Conservation (phyloP, 2,113 vertebrate species). For the Ptyas mucosa region DNA sequence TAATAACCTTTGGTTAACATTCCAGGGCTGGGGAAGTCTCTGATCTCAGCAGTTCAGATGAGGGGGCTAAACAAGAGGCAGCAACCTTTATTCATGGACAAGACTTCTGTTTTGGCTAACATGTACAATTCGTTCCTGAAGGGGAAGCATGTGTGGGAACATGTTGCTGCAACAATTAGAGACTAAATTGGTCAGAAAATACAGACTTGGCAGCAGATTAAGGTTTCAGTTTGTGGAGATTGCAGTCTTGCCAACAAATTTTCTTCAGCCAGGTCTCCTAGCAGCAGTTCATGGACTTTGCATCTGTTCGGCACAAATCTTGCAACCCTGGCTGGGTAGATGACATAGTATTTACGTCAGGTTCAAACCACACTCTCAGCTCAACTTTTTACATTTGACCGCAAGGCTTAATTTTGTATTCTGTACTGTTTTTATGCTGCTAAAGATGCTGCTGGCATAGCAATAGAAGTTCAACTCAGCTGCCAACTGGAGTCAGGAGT, state of each 20-base stretch:
- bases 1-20: neutral
- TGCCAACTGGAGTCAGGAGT: neutral
- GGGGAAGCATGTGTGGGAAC: neutral
- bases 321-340: neutral
- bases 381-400: neutral
- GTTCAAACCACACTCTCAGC: neutral
- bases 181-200: neutral
- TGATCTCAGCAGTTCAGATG: neutral
- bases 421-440: neutral
- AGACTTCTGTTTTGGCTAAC: neutral
- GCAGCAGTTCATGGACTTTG: neutral
- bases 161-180: neutral
- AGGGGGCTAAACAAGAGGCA: neutral
- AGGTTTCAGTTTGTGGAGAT: neutral
- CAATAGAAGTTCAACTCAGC: neutral
- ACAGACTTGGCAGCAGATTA: neutral
- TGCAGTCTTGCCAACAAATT: neutral
- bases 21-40: neutral
- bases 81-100: neutral
- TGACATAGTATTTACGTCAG: neutral
- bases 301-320: neutral
- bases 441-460: neutral
- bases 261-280: neutral
- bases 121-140: neutral
- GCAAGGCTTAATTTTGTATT: neutral